Percentiles rank a stretch among this genome's conserved stretches.
phyloP scores from a whole-genome alignment of 92 coral and sea anemone genomes.

The Epizoanthus scotinus region DNA sequence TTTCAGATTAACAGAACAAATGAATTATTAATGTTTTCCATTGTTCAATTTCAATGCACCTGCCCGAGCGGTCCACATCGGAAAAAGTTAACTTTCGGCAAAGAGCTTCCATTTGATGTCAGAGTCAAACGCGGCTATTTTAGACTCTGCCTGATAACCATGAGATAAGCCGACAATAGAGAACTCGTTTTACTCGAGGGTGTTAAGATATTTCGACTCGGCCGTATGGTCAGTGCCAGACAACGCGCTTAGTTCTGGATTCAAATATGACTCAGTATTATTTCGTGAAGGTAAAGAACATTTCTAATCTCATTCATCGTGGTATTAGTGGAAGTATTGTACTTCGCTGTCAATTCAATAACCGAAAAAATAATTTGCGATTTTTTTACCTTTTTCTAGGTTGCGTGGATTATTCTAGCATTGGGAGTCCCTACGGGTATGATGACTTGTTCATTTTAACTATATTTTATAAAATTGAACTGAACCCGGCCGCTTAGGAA shows the following conservation, averaged over 20 bases:
- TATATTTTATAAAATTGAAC: background rate
- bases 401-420: conserved; percentile 6
- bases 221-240: background rate
- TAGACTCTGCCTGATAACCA: background rate
- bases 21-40: conserved; percentile 16
- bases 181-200: too few species aligned
- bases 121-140: background rate
- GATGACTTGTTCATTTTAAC: conserved; percentile 25
- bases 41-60: conserved; percentile 16
- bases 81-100: conserved; percentile 11
- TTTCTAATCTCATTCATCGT: background rate
- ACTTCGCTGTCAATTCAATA: background rate
- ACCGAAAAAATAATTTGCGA: background rate
- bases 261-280: conserved; percentile 1
- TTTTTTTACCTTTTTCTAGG: background rate
- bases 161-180: background rate
- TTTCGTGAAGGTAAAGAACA: conserved; percentile 8
- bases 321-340: background rate
- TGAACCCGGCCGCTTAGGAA: background rate
- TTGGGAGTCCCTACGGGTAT: background rate
- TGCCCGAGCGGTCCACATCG: conserved; percentile 4
- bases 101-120: background rate
- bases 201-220: too few species aligned
- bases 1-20: conserved; percentile 10
- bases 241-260: background rate